A percentile compares a stretch with the other conserved stretches of the same genome.
Evolutionary conservation across 2,113 vertebrate species (phyloP).

Genomic region (Cyanocitta stelleri): DNA sequence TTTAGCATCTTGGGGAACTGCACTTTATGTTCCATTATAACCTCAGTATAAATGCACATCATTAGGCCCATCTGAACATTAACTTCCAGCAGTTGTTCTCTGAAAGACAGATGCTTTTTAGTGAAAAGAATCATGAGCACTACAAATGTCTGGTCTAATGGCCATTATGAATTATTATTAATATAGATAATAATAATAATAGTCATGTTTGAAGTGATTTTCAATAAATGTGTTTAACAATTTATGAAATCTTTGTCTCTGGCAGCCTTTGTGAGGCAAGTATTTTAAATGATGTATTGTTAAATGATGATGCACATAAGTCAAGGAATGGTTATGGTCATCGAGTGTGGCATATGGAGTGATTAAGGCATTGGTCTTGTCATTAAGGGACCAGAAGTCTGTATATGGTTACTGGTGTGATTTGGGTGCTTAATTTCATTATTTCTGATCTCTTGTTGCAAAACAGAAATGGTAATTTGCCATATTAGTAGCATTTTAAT

Average conservation of each 20-base stretch:
- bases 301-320: slow-evolving; percentile 1
- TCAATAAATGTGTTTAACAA: slow-evolving; percentile 8
- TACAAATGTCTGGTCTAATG: background rate
- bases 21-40: background rate
- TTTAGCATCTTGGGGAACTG: background rate
- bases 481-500: background rate
- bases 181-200: slow-evolving; percentile 16
- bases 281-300: background rate
- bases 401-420: background rate
- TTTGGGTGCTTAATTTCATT: background rate
- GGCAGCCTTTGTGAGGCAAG: background rate
- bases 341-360: background rate
- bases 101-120: background rate
- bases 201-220: background rate
- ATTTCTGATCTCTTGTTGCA: background rate
- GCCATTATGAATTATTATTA: slow-evolving; percentile 26
- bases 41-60: background rate
- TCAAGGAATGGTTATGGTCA: background rate
- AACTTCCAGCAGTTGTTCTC: background rate
- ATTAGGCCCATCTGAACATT: background rate
- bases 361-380: background rate
- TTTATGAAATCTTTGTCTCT: slow-evolving; percentile 13
- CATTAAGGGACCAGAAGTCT: background rate
- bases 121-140: background rate
- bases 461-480: background rate